Conservation (phyloP, 2,797 vertebrate genomes). For the Numenius phaeopus region DNA sequence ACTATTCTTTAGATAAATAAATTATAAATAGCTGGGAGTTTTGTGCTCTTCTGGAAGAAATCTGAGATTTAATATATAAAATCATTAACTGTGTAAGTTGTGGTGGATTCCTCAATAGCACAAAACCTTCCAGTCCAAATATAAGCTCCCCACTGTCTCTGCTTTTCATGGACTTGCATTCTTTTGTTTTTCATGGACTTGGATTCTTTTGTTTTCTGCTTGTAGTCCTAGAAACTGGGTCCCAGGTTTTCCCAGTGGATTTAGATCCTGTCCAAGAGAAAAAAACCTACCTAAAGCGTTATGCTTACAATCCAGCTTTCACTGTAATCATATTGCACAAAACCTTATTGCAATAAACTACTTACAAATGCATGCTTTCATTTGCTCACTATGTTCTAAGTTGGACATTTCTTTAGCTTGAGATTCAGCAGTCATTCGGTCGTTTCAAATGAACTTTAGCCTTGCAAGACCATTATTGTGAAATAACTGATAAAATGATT, state of each 20-base stretch:
- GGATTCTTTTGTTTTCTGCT: not conserved
- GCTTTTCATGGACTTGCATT: not conserved
- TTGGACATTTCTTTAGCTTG: not conserved
- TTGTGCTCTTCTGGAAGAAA: not conserved
- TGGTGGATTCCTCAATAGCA: not conserved
- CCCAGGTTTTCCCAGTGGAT: not conserved
- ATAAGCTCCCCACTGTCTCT: not conserved
- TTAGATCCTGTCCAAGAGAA: not conserved
- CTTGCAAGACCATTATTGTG: not conserved
- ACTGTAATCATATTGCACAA: not conserved
- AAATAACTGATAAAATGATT: not conserved
- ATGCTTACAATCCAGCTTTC: not conserved
- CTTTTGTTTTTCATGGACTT: not conserved
- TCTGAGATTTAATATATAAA: not conserved
- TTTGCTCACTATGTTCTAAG: not conserved
- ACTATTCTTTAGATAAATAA: not conserved
- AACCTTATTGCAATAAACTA: not conserved
- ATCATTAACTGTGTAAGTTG: fast-evolving
- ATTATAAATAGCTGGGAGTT: not conserved
- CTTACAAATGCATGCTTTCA: not conserved
- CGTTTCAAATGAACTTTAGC: not conserved
- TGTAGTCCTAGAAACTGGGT: not conserved
- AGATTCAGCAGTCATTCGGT: not conserved
- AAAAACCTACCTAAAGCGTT: not conserved
- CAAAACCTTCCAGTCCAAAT: not conserved